phyloP scores from a whole-genome alignment of 2,888 invertebrate species.

The Drosophila quinaria region DNA sequence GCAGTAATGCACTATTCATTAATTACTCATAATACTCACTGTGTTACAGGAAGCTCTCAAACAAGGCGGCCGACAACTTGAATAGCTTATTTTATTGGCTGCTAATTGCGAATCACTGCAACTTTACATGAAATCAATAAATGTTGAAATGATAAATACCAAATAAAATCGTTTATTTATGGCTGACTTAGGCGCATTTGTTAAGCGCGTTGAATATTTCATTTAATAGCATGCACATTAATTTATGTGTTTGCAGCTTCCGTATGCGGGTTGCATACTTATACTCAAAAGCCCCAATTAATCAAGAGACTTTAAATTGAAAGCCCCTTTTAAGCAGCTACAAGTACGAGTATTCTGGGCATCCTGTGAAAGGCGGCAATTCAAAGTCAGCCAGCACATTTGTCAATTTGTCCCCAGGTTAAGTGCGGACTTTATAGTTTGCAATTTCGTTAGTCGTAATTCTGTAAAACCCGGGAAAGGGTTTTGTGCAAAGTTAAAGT shows the following conservation, averaged over 20 bases:
- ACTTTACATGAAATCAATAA: conserved; percentile 58
- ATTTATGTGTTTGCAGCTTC: conserved; percentile 68
- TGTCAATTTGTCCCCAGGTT: conserved; percentile 62
- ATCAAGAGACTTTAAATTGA: conserved; percentile 63
- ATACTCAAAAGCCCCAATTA: conserved; percentile 60
- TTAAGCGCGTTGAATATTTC: conserved; percentile 60
- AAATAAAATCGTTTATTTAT: conserved; percentile 75
- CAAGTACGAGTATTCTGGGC: background rate
- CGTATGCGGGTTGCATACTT: conserved; percentile 48
- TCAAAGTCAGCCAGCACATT: conserved; percentile 50
- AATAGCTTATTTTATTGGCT: conserved; percentile 49
- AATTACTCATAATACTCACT: conserved; percentile 32
- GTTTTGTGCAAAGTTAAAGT: conserved; percentile 16
- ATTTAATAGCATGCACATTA: conserved; percentile 67
- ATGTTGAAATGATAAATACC: conserved; percentile 61
- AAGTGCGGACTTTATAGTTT: conserved; percentile 51
- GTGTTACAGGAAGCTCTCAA: conserved; percentile 58
- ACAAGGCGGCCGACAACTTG: conserved; percentile 18
- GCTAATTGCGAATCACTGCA: conserved; percentile 52
- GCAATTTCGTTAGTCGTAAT: conserved; percentile 50
- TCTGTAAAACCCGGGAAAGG: conserved; percentile 40
- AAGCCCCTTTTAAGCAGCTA: conserved; percentile 18
- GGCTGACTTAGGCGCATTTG: conserved; percentile 50
- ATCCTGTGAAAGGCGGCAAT: conserved; percentile 6
- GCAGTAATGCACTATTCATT: conserved; percentile 29